Base-by-base conservation (phyloP, 2,113 vertebrate genomes). In the Sebastes fasciatus region DNA sequence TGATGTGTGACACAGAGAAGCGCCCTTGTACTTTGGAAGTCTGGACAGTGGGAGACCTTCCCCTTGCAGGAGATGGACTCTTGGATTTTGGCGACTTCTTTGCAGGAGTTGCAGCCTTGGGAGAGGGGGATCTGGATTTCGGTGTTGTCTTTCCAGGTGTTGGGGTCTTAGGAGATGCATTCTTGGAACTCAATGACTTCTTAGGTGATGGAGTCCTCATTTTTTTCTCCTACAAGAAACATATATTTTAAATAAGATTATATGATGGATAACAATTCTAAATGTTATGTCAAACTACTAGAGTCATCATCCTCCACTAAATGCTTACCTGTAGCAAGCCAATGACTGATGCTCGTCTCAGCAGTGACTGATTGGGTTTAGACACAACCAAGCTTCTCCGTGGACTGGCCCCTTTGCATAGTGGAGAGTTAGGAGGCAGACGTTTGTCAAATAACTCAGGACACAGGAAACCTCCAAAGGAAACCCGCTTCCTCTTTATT, bases 381-480 rank as follows among this genome's bases (percentile, higher is more conserved):
- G 65, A 51, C 0, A 82, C 66, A 0, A 89, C 91, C 1, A 97
- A 54, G 67, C 96, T 97, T 51, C 80, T 70, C 3, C 95, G 85
- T 1, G 97, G 97, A 42, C 87, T 89, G 0, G 96, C 97, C 0
- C 97, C 97, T 82, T 68, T 96, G 2, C 95, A 94, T 11, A 98
- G 81, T 0, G 97, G 97, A 0, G 97, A 97, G 90, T 97, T 92
- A 16, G 97, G 96, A 71, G 97, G 97, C 48, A 98, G 86, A 7
- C 93, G 93, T 82, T 97, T 98, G 88, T 98, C 97, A 90, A 98
- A 98, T 16, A 98, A 88, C 83, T 98, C 97, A 8, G 97, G 97
- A 67, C 94, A 96, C 23, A 98, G 88, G 0, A 95, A 92, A 10
- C 94, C 94, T 70, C 97, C 97, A 87, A 98, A 98, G 5, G 97